Evolutionary conservation across 2,888 invertebrate species (phyloP), one percentile per base, ranked within the genome.

Genomic region (Tenthredo amoena): DNA sequence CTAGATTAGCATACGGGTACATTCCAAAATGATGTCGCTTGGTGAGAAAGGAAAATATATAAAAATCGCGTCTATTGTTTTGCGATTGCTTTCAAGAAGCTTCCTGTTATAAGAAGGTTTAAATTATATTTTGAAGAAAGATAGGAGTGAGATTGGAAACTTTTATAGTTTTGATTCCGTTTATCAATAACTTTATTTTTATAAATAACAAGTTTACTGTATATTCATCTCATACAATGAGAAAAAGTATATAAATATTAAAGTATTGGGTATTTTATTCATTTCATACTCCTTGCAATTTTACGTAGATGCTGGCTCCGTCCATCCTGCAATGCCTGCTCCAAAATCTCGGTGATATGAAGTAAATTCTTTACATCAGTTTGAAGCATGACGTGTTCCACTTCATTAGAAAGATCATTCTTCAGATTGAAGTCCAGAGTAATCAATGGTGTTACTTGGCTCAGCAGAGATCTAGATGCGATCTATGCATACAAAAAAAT

Each of bases 401-500:
- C 85, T 9, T 90, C 88, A 9, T 91, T 88, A 15, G 90, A 87
- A 21, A 89, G 87, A 9, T 92, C 89, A 86, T 94, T 92, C 87
- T 95, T 94, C 31, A 95, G 88, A 37, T 94, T 93, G 21, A 96
- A 91, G 89, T 96, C 95, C 92, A 96, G 94, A 3, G 95, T 94
- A 34, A 96, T 92, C 4, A 95, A 89, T 1, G 96, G 95, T n/a
- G 94, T 94, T 0, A 95, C 94, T 92, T 96, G 96, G 26, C 95
- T 93, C 55, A 95, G 89, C 37, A 96, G 89, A n/a, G 95, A 94
- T 87, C 96, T 94, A 0, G 96, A 95, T 18, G 95, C 95, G 74
- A 95, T 93, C 94, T 95, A 87, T 10, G 91, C 88, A 40, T 71
- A 34, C 1, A 7, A 58, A 26, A 72, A 65, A 72, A 47, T 82